Conservation (phyloP, 2,113 vertebrate species). For the Phyllopteryx taeniolatus region DNA sequence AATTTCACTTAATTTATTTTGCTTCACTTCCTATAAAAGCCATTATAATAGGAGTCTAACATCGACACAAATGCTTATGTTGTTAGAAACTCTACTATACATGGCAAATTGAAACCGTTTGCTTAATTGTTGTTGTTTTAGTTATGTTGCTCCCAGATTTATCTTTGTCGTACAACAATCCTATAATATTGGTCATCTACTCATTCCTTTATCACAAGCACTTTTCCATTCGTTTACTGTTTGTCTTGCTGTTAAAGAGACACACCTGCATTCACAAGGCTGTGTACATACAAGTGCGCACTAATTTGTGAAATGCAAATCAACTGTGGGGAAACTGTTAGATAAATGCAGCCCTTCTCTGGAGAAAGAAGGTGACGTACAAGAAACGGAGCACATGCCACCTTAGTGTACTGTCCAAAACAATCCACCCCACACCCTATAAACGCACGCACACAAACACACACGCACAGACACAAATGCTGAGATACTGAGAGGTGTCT, state of each 20-base stretch:
- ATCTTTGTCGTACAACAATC: background rate
- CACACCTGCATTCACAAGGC: background rate
- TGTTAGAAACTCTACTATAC: background rate
- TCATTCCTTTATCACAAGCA: background rate
- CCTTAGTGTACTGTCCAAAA: conserved; percentile 17
- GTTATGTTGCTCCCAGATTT: background rate
- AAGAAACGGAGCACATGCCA: conserved; percentile 29
- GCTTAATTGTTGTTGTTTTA: background rate
- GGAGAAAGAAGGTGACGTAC: conserved; percentile 51
- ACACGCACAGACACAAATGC: background rate
- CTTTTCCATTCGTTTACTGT: background rate
- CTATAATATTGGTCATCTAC: background rate
- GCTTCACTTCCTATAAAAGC: too few species aligned
- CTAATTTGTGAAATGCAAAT: conserved; percentile 50
- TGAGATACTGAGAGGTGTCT: conserved; percentile 14
- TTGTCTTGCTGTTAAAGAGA: background rate
- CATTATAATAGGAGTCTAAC: too few species aligned
- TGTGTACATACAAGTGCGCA: background rate
- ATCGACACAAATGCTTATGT: background rate
- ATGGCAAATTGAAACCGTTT: background rate
- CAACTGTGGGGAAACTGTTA: conserved; percentile 52
- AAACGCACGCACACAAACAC: conserved; percentile 7
- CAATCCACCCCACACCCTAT: background rate
- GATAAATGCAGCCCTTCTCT: conserved; percentile 42
- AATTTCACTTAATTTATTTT: too few species aligned